phyloP scores from a whole-genome alignment of 2,888 invertebrate genomes.

The Nysson spinosus region DNA sequence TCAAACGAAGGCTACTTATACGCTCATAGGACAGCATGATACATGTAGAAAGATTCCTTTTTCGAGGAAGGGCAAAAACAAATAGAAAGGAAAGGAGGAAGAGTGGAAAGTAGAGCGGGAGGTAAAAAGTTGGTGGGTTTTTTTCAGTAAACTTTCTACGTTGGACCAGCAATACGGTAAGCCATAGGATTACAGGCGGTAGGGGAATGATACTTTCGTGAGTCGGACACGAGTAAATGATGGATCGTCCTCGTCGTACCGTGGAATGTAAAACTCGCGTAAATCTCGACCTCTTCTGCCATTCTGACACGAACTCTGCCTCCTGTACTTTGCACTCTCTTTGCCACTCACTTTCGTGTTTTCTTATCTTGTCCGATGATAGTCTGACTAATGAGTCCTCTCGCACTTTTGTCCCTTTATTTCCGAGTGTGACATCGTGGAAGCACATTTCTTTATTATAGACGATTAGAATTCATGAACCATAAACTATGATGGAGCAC shows the following conservation, averaged over 20 bases:
- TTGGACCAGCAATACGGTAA: conserved; percentile 58
- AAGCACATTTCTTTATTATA: no score
- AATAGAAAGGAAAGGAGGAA: background rate
- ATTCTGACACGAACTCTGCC: conserved; percentile 26
- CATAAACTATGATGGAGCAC: no score
- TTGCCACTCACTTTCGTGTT: conserved; percentile 7
- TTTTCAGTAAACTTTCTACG: conserved; percentile 59
- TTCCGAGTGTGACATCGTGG: no score
- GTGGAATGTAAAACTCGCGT: conserved; percentile 73
- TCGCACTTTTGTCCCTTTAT: no score
- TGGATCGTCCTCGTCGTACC: conserved; percentile 67
- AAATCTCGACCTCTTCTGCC: conserved; percentile 66
- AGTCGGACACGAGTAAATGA: conserved; percentile 75
- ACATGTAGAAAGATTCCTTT: conserved; percentile 67
- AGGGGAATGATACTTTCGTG: conserved; percentile 70
- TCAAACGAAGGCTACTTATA: conserved; percentile 5
- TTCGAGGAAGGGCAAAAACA: conserved; percentile 34
- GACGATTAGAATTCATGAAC: no score
- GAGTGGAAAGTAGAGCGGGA: conserved; percentile 25
- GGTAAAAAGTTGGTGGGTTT: conserved; percentile 57
- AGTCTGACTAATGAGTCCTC: conserved; percentile 9
- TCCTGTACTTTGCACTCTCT: conserved; percentile 47
- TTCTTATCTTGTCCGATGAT: conserved; percentile 21
- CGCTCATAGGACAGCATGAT: conserved; percentile 57
- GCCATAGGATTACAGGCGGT: conserved; percentile 66